phyloP scores from a whole-genome alignment of 2,113 vertebrate species.

The Rhegmatorhina hoffmannsi region DNA sequence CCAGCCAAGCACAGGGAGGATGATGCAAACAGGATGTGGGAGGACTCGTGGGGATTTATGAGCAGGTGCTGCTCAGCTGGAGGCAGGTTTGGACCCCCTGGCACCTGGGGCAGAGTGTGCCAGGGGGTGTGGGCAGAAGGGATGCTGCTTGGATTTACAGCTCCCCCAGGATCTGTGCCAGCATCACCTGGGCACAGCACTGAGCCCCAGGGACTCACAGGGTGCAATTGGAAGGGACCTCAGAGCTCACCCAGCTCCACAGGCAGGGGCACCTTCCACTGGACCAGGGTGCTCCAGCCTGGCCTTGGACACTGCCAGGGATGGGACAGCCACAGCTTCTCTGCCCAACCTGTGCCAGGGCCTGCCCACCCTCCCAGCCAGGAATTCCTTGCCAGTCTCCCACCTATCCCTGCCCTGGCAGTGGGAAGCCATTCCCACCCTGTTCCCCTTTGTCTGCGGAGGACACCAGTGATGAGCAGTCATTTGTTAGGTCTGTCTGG shows the following conservation, averaged over 20 bases:
- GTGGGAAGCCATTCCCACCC: not conserved
- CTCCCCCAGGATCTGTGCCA: fast-evolving
- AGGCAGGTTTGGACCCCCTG: not conserved
- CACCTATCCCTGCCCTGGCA: not conserved
- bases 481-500: no score
- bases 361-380: not conserved
- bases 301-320: not conserved
- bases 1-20: not conserved
- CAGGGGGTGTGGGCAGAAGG: not conserved
- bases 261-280: not conserved
- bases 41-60: constrained; percentile 31
- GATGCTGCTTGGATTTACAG: not conserved
- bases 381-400: not conserved
- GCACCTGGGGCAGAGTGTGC: not conserved
- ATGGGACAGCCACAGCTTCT: not conserved
- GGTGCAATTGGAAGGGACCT: no score
- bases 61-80: constrained; percentile 50
- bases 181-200: not conserved
- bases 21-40: constrained; percentile 51
- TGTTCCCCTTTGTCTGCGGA: not conserved
- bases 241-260: no score
- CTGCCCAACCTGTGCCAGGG: not conserved
- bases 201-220: not conserved
- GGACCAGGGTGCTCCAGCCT: fast-evolving
- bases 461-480: fast-evolving